Evolutionary conservation across 2,888 invertebrate species (phyloP), one percentile per base, ranked within the genome.

Genomic region (Acrobasis repandana): DNA sequence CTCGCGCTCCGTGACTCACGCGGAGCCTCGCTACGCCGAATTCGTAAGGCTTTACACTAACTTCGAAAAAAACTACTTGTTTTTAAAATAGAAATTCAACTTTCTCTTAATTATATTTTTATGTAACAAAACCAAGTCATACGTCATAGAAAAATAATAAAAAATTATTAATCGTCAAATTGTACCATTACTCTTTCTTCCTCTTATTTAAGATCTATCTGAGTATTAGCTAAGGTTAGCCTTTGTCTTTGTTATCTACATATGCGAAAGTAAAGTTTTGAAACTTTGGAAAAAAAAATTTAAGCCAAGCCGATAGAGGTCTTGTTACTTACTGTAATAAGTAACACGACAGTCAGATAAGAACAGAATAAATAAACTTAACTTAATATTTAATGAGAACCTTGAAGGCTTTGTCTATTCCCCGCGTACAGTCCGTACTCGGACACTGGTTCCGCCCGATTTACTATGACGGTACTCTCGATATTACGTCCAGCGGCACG

Each of bases 1-100:
- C 88, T 78, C 72, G 88, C 74, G 76, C 88, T 77, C 71, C 74
- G 77, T 89, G 88, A 90, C 77, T 90, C 88, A 88, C 77, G 69
- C 66, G 64, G 74, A 67, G 79, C 65, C 77, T 82, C 65, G 75
- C 80, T 88, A 76, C 79, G 79, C 69, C 80, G 85, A 87, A 84
- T 76, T 73, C 75, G 65, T 68, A 66, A 67, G 63, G 65, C 65
- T 69, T 69, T 68, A 60, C 52, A 43, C 52, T 46, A 14, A 51
- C 58, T 61, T 62, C 62, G 56, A 50, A 56, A 60, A 66, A 63
- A 64, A 62, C 38, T 18, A 62, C 59, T 63, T 63, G 58, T 61
- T 63, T 61, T 60, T 38, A 61, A 60, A 54, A 28, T 28, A 28
- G 28, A 43, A 58, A 52, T 63, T 60, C 58, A 15, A 56, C 38